These are phyloP conservation scores for Spilosoma lubricipeda DNA, from an alignment of 2,888 invertebrate species.

Conservation along the genomic window DNA sequence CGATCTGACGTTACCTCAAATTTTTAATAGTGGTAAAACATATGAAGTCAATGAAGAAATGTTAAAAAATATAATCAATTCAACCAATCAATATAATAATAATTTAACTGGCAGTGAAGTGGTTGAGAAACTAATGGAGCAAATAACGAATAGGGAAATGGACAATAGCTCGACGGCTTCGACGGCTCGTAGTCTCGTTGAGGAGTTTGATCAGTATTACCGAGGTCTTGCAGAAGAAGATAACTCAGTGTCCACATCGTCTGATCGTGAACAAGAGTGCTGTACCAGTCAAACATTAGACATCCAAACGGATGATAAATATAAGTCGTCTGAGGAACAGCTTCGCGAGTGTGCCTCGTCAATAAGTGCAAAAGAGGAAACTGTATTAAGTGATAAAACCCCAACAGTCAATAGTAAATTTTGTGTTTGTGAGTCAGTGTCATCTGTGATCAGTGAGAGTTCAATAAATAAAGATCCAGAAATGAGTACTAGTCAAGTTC, in stretches of 20 bases:
- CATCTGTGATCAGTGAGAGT: constrained; percentile 13
- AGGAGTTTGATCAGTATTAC: constrained; percentile 79
- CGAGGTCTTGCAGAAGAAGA: constrained; percentile 66
- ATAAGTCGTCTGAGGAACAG: constrained; percentile 1
- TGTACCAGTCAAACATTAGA: constrained; percentile 23
- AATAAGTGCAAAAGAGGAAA: constrained; percentile 1
- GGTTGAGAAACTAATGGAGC: constrained; percentile 70
- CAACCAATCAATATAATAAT: constrained; percentile 62
- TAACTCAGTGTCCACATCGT: constrained; percentile 41
- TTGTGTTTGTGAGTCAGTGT: constrained; percentile 30
- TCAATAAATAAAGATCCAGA: constrained; percentile 27
- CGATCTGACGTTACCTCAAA: constrained; percentile 73
- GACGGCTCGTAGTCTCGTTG: constrained; percentile 79
- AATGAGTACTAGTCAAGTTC: constrained; percentile 40
- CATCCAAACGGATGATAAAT: not conserved
- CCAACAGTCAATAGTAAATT: constrained; percentile 9
- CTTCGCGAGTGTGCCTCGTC: constrained; percentile 11
- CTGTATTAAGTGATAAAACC: constrained; percentile 18
- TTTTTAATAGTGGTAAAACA: constrained; percentile 76
- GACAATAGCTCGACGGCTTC: constrained; percentile 71
- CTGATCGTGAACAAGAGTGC: constrained; percentile 40
- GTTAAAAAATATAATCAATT: constrained; percentile 71
- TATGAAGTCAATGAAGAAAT: constrained; percentile 82
- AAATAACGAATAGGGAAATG: constrained; percentile 66
- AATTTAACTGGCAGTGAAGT: constrained; percentile 58